These are phyloP conservation scores for Peromyscus californicus DNA, from an alignment of 2,113 vertebrate species.

Conservation along the genomic window DNA sequence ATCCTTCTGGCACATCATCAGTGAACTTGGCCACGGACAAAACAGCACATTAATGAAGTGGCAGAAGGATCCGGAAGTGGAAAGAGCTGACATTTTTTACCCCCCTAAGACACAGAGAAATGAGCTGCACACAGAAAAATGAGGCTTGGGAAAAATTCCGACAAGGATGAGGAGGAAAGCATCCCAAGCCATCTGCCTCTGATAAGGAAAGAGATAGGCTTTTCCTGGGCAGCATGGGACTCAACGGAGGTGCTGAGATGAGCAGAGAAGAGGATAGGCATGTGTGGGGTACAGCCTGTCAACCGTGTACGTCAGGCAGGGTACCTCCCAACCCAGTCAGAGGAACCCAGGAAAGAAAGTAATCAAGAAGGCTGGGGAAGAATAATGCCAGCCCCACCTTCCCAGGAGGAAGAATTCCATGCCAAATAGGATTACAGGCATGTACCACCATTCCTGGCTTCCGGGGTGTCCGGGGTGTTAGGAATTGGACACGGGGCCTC, in stretches of 20 bases:
- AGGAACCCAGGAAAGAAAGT: neutral
- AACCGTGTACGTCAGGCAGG: neutral
- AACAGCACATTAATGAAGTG: constrained; percentile 30
- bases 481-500: neutral
- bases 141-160: neutral
- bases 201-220: neutral
- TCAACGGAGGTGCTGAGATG: neutral
- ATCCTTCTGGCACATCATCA: neutral
- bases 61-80: neutral
- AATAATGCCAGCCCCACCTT: neutral
- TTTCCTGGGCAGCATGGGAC: neutral
- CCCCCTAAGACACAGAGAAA: constrained; percentile 1
- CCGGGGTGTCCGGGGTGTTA: neutral
- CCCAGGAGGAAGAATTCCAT: neutral
- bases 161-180: neutral
- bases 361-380: neutral
- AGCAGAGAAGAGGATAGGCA: neutral
- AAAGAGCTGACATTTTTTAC: neutral
- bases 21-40: neutral
- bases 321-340: neutral
- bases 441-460: neutral
- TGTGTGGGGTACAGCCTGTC: too few relatives aligned
- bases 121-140: constrained; percentile 28
- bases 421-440: neutral
- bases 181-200: neutral